Conservation (phyloP, 2,113 vertebrate species). For the Pomatorhinus ruficollis region DNA sequence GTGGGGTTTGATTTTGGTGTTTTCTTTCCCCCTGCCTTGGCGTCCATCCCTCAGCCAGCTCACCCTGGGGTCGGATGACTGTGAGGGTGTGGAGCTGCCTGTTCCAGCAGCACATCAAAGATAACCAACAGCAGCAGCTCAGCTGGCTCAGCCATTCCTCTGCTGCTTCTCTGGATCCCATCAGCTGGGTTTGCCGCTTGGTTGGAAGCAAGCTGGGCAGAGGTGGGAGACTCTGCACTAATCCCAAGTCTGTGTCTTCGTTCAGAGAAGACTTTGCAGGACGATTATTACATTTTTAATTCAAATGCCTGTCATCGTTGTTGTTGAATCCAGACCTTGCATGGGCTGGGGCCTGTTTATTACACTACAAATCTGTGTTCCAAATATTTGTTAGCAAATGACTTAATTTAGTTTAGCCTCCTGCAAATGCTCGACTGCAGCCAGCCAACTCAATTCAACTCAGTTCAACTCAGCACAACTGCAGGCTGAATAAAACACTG, state of each 20-base stretch:
- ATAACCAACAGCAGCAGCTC: neutral
- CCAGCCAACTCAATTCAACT: neutral
- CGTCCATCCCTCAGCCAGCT: neutral
- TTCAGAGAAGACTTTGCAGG: neutral
- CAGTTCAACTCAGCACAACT: neutral
- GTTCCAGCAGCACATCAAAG: neutral
- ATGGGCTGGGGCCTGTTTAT: neutral
- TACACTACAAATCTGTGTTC: neutral
- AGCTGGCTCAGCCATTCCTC: neutral
- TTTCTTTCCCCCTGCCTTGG: neutral
- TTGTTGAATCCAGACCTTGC: neutral
- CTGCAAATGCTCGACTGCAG: neutral
- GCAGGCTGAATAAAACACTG: too few relatives aligned
- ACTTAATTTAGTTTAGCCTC: neutral
- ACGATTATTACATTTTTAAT: neutral
- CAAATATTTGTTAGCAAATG: neutral
- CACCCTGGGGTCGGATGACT: rapidly evolving
- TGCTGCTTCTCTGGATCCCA: neutral
- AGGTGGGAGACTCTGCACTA: neutral
- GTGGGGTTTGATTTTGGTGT: neutral
- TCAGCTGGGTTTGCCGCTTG: neutral
- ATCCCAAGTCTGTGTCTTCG: neutral
- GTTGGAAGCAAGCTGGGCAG: neutral
- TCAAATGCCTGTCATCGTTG: neutral
- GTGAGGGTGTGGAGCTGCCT: neutral